A percentile compares a stretch with the other conserved stretches of the same genome.
Evolutionary conservation across 1,140 invertebrate species (phyloP).

Genomic region (Drosophila ogumai): DNA sequence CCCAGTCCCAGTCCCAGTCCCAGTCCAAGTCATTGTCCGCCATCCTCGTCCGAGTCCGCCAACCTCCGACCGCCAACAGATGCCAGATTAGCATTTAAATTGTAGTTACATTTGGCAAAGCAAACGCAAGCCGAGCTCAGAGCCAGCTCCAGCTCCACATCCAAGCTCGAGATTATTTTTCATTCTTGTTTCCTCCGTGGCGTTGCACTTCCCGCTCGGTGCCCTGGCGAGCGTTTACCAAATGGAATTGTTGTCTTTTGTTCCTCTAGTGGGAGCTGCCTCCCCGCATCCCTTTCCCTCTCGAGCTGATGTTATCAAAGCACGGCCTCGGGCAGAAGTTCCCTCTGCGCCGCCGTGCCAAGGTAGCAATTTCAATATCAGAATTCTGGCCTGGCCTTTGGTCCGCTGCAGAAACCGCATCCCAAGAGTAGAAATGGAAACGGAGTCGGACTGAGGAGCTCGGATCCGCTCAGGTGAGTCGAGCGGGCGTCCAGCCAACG

Average conservation of each 20-base stretch:
- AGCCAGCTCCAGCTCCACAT: constrained; percentile 49
- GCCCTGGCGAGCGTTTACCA: constrained; percentile 69
- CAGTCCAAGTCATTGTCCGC: constrained; percentile 41
- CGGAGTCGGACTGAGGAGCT: constrained; percentile 14
- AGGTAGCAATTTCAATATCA: constrained; percentile 82
- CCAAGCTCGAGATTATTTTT: constrained; percentile 71
- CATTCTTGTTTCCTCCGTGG: constrained; percentile 63
- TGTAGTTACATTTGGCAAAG: constrained; percentile 77
- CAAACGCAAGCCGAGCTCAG: constrained; percentile 41
- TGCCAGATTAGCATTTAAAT: constrained; percentile 82
- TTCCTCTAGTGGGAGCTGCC: constrained; percentile 61
- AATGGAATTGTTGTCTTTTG: constrained; percentile 81
- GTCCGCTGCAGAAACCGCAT: constrained; percentile 61
- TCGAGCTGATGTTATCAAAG: constrained; percentile 69
- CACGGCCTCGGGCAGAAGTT: constrained; percentile 69
- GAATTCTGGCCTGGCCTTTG: constrained; percentile 76
- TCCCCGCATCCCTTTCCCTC: constrained; percentile 4
- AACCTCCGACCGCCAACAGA: constrained; percentile 73
- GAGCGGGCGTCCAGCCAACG: constrained; percentile 52
- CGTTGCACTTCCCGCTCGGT: constrained; percentile 49
- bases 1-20: background rate
- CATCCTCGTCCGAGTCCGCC: constrained; percentile 46
- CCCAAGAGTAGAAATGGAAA: constrained; percentile 15
- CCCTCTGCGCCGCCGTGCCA: constrained; percentile 50
- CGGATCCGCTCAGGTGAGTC: constrained; percentile 62